Evolutionary conservation across 2,888 invertebrate species (phyloP), one percentile per base, ranked within the genome.

Genomic region (Caenorhabditis wallacei): DNA sequence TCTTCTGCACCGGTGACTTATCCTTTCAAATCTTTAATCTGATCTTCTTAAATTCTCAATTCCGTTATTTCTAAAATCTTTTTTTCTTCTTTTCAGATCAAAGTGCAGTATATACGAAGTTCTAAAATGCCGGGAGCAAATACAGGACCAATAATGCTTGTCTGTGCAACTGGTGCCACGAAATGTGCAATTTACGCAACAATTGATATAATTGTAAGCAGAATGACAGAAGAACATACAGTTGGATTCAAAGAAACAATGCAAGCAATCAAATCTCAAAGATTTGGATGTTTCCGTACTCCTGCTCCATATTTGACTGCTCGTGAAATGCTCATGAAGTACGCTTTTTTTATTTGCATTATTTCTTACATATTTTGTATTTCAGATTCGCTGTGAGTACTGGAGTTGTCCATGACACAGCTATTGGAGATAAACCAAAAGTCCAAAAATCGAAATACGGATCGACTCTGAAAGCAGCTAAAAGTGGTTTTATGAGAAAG

Each of bases 241-340:
- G 84, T 84, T 22, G 84, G 84, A 54, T 57, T 84, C 61, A 70
- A 68, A n/a, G 83, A 83, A 35, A 75, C 79, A 7, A 83, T 83
- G 83, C 16, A 48, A 16, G 80, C 80, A 8, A 80, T 83, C 37
- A 83, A 80, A 40, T 26, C 53, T 13, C 83, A 83, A 30, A 20
- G 83, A 53, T 83, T 63, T 40, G 83, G 83, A 13, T 80, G 80
- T 16, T 83, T 83, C 57, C 54, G 75, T 13, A 63, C 71, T 20
- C 13, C 40, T n/a, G 75, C 54, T 4, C 80, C 78, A 3, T 83
- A 83, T 46, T 53, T 43, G 46, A 57, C 54, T 16, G 57, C 66
- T 26, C 64, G 83, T 16, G 70, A 80, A 48, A 78, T 82, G 72
- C 48, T 82, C 10, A 69, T 82, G 72, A 82, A 74, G 80, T 80